Conservation (phyloP, 2,888 invertebrate species). For the Flexamia atlantica region DNA sequence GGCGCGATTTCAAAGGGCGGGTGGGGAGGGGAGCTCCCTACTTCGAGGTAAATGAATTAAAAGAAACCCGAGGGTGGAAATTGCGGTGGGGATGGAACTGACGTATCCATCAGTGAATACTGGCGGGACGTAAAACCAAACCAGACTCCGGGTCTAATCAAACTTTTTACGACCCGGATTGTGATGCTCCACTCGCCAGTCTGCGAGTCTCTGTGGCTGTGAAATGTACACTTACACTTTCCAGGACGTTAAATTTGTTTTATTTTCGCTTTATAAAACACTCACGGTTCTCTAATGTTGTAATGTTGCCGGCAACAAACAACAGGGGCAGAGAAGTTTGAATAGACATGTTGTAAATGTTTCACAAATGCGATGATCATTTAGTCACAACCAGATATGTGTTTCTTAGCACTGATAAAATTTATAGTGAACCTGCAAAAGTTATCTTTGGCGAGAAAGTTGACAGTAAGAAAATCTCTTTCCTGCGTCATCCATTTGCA, state of each 20-base stretch:
- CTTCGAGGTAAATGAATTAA: slow-evolving; percentile 44
- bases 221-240: neutral
- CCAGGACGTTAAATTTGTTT: neutral
- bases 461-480: no score
- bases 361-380: no score
- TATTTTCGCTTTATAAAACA: neutral
- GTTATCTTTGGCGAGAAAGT: no score
- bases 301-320: no score
- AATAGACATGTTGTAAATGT: no score
- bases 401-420: no score
- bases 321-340: no score
- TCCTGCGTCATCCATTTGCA: no score
- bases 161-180: slow-evolving; percentile 5
- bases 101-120: slow-evolving; percentile 19
- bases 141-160: slow-evolving; percentile 5
- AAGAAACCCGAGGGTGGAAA: slow-evolving; percentile 25
- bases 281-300: no score
- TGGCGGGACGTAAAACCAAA: slow-evolving; percentile 13
- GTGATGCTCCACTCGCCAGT: slow-evolving; percentile 14
- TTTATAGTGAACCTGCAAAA: no score
- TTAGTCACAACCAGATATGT: no score
- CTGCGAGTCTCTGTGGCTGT: neutral
- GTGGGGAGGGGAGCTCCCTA: neutral
- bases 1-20: neutral
- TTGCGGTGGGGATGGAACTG: slow-evolving; percentile 2